Percentiles rank a stretch among this genome's conserved stretches.
Conservation (phyloP, 2,797 vertebrate species). For the Eurystomus glaucurus region DNA sequence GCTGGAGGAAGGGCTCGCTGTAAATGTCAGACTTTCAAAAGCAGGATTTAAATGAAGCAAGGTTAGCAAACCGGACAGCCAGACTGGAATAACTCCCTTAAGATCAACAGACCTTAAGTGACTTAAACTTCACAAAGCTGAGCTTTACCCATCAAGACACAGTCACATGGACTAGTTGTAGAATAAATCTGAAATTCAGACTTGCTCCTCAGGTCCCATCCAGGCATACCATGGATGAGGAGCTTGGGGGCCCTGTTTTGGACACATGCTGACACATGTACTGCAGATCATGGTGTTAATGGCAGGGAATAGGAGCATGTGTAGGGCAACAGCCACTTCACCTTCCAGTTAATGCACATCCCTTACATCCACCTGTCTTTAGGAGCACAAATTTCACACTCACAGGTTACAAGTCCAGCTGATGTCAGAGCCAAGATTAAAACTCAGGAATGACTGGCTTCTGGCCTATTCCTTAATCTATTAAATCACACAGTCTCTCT, state of each 20-base stretch:
- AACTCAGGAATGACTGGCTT: constrained; percentile 33
- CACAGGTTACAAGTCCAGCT: not conserved
- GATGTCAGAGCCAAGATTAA: constrained; percentile 41
- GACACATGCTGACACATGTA: rapidly evolving
- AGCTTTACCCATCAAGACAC: not conserved
- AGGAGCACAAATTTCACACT: not conserved
- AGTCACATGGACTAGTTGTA: rapidly evolving
- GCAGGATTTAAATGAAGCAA: not conserved
- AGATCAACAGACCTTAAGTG: not conserved
- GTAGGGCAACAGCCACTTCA: not conserved
- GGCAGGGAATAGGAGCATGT: rapidly evolving
- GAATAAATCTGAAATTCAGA: not conserved
- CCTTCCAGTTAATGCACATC: not conserved
- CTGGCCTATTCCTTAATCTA: constrained; percentile 51
- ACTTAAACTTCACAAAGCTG: not conserved
- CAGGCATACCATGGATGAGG: rapidly evolving
- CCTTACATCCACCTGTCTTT: not conserved
- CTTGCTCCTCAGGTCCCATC: not conserved
- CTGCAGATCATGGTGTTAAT: not conserved
- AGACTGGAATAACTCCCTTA: not conserved
- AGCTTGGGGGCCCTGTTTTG: not conserved
- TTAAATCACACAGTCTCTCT: constrained; percentile 42
- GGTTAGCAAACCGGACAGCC: not conserved
- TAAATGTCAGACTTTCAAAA: not conserved
- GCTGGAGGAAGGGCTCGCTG: not conserved